A percentile compares a stretch with the other conserved stretches of the same genome.
phyloP scores from a whole-genome alignment of 2,113 vertebrate genomes.

The Syngnathus scovelli region DNA sequence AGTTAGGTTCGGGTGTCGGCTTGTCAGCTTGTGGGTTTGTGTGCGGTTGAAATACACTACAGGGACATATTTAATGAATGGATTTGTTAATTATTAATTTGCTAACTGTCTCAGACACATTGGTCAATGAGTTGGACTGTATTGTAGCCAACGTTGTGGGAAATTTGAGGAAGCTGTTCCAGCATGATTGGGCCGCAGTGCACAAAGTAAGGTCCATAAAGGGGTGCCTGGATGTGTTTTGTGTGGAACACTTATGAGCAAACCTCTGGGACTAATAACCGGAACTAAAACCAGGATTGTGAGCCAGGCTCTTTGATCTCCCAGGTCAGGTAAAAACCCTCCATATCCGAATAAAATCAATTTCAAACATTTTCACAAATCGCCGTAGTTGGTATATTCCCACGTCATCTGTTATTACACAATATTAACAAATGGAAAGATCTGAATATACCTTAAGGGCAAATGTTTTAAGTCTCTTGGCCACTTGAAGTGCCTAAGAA shows the following conservation, averaged over 20 bases:
- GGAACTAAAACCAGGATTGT: background rate
- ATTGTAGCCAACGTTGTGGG: background rate
- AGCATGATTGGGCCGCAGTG: background rate
- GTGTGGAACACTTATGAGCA: background rate
- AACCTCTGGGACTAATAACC: background rate
- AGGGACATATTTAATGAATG: background rate
- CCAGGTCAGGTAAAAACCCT: background rate
- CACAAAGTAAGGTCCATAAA: background rate
- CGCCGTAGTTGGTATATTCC: too few species aligned
- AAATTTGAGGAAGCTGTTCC: background rate
- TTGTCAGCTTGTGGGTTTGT: constrained; percentile 27
- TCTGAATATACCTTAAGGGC: background rate
- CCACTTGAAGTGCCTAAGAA: too few species aligned
- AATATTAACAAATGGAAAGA: background rate
- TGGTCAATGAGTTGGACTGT: background rate
- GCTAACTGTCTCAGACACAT: background rate
- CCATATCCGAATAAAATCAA: background rate
- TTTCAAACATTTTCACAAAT: background rate
- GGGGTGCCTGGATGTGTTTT: background rate
- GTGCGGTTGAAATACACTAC: constrained; percentile 1
- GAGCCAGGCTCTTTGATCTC: background rate
- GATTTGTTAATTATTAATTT: background rate
- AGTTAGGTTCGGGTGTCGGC: constrained; percentile 47
- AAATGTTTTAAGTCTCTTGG: background rate
- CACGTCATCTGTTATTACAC: background rate